phyloP scores from a whole-genome alignment of 2,113 vertebrate genomes.

The Triplophysa tibetana region DNA sequence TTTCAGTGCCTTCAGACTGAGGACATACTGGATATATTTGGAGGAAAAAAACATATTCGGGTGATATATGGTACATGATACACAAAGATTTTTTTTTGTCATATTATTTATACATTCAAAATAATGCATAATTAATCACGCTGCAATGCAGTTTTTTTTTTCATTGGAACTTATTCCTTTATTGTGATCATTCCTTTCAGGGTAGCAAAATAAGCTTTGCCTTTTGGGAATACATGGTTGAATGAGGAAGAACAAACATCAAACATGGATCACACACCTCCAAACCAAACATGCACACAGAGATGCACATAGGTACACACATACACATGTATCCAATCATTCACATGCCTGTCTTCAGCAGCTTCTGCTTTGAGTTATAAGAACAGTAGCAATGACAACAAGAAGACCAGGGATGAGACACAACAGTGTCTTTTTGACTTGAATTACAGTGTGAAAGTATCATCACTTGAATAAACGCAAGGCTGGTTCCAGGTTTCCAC shows the following conservation, averaged over 20 bases:
- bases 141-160: constrained; percentile 61
- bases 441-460: constrained; percentile 78
- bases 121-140: constrained; percentile 69
- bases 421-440: constrained; percentile 70
- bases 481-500: constrained; percentile 73
- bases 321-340: constrained; percentile 60
- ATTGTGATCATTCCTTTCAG: constrained; percentile 65
- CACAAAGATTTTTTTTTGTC: constrained; percentile 43
- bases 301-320: constrained; percentile 35
- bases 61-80: no score
- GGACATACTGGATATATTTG: constrained; percentile 11
- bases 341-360: constrained; percentile 69
- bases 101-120: constrained; percentile 61
- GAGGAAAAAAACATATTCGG: neutral
- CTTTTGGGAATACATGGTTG: constrained; percentile 71
- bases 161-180: constrained; percentile 53
- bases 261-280: constrained; percentile 70
- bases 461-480: constrained; percentile 70
- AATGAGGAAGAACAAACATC: constrained; percentile 66
- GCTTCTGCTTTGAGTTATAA: constrained; percentile 74
- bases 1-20: constrained; percentile 53
- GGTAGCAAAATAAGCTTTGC: constrained; percentile 56
- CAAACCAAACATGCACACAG: constrained; percentile 62
- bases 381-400: constrained; percentile 60
- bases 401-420: constrained; percentile 53